Conservation (phyloP, 2,888 invertebrate species). For the Philonicus albiceps region DNA sequence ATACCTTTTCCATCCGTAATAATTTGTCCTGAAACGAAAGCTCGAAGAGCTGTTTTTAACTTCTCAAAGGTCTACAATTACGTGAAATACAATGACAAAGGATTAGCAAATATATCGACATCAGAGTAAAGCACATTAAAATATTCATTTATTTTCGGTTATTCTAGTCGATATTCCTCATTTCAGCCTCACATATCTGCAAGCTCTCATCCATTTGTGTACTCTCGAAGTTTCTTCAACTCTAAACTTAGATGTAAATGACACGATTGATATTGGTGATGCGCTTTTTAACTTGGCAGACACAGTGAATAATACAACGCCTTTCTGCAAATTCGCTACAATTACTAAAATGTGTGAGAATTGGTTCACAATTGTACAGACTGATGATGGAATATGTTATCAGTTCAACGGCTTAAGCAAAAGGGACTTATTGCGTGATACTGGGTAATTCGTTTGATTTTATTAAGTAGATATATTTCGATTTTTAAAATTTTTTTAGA, state of each 20-base stretch:
- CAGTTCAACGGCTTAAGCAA: slow-evolving; percentile 62
- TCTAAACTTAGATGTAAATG: slow-evolving; percentile 47
- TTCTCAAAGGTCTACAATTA: slow-evolving; percentile 58
- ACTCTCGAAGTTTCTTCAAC: slow-evolving; percentile 52
- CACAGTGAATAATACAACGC: slow-evolving; percentile 66
- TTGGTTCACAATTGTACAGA: slow-evolving; percentile 18
- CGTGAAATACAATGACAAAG: not conserved
- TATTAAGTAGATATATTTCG: not conserved
- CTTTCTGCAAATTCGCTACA: slow-evolving; percentile 69
- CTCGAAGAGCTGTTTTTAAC: slow-evolving; percentile 64
- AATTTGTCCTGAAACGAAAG: slow-evolving; percentile 60
- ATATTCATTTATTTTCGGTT: not conserved
- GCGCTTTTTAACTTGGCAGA: slow-evolving; percentile 67
- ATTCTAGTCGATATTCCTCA: not conserved
- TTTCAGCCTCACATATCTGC: not conserved
- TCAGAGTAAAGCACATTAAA: slow-evolving; percentile 54
- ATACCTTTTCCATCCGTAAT: slow-evolving; percentile 44
- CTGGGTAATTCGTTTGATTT: not conserved
- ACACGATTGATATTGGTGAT: slow-evolving; percentile 66
- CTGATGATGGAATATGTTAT: slow-evolving; percentile 39
- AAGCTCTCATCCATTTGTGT: slow-evolving; percentile 22
- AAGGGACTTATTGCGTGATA: slow-evolving; percentile 54
- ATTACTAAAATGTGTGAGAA: slow-evolving; percentile 59
- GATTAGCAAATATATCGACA: slow-evolving; percentile 50
- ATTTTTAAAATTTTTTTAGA: too few species aligned